Evolutionary conservation across 2,113 vertebrate species (phyloP), one percentile per base, ranked within the genome.

Genomic region (Tragulus kanchil): DNA sequence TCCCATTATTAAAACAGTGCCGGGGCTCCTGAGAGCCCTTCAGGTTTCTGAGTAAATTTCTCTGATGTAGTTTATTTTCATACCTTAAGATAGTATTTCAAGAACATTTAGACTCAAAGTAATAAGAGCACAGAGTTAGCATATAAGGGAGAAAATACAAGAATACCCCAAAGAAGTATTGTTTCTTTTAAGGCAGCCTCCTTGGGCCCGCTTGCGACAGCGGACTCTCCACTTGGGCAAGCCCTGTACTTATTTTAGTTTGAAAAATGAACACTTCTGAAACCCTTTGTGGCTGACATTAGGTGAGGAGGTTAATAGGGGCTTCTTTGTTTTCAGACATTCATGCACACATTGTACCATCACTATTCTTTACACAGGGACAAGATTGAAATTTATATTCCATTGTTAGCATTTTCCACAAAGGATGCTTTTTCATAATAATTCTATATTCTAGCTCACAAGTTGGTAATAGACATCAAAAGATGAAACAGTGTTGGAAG

Each of bases 121-220:
- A 56, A 56, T 52, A 2, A 64, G 93, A 52, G 28, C 31, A 67
- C 31, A 59, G 26, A 89, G 26, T 88, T 42, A 69, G 52, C 77
- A 71, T 7, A 62, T 23, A 8, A 91, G 17, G n/a, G 14, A 64
- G 48, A 90, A 54, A 96, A 65, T 8, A 61, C 25, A 6, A 78
- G 48, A 85, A 77, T n/a, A 65, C 23, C 13, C 45, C 58, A 87
- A 59, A 78, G 77, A 59, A 67, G 12, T 79, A 61, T 31, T 36
- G 42, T 90, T 90, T 91, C 50, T 89, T 95, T 92, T 67, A 28
- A 82, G 92, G 52, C 48, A 95, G 31, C 17, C 77, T n/a, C n/a
- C n/a, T n/a, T n/a, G n/a, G n/a, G n/a, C n/a, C n/a, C n/a, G n/a
- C 36, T 36, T 36, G 36, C 36, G 36, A 36, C 36, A 36, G 36